Base-by-base conservation (phyloP, 2,888 invertebrate species). In the Eilema sororculum region DNA sequence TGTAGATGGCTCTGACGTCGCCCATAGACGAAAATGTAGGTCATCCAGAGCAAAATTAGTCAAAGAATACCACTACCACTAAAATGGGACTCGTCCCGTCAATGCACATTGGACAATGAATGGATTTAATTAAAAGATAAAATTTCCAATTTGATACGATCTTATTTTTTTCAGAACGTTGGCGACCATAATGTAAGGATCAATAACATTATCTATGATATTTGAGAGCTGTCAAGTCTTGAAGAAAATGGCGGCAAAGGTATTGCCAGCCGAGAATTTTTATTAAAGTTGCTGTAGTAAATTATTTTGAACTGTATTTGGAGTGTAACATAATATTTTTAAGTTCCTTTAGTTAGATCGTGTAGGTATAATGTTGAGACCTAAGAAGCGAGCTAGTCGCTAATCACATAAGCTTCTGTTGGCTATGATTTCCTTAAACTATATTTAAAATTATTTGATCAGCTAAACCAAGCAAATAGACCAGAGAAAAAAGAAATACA, bases 371-470 rank as follows among this genome's bases (percentile, higher is more conserved):
- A 25, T 65, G 9, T 65, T 65, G 33, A 68, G 30, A 71, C 71
- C 56, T 73, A 67, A 71, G 69, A 73, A 59, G 73, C 79, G 67
- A 76, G 10, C 73, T 79, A 73, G 69, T 72, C 65, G 65, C 69
- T 24, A 59, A 69, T 16, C 12, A 64, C 24, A 58, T 25, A 56
- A 25, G 60, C 52, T 60, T 28, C 33, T 37, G 4, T 33, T 58
- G 33, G 41, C 58, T 66, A 58, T 62, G 37, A 33, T 65, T 60
- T 57, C 22, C 3, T 16, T 24, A 5, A 5, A 24, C 13, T 57
- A 57, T 22, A 10, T 24, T 12, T 22, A 41, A 41, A 20, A 20
- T 52, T 52, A 52, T 52, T 2, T 52, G 3, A 52, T n/a, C 52
- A 52, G 52, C 2, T 52, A 52, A 46, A 46, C 16, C 46, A 20